Percentiles rank a stretch among this genome's conserved stretches.
These are phyloP conservation scores for Amphipyra tragopoginis DNA, from an alignment of 2,888 invertebrate genomes.

Conservation along the genomic window DNA sequence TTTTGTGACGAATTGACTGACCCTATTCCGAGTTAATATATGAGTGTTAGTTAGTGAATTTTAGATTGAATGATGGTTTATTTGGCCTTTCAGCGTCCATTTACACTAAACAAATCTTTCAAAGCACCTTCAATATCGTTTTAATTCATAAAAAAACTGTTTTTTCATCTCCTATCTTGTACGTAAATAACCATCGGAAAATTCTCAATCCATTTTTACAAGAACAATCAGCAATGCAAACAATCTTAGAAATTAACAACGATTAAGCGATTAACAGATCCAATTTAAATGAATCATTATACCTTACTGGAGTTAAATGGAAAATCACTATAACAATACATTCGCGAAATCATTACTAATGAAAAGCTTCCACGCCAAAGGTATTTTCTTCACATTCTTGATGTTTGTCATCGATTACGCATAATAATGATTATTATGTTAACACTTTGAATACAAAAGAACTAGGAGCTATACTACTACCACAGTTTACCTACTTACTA, in stretches of 20 bases:
- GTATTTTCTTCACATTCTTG: constrained; percentile 14
- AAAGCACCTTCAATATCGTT: too few species aligned
- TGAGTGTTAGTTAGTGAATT: too few species aligned
- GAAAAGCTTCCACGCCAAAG: constrained; percentile 17
- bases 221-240: constrained; percentile 36
- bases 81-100: too few species aligned
- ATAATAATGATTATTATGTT: not conserved
- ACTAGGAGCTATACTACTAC: not conserved
- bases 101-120: too few species aligned
- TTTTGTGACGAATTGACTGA: too few species aligned
- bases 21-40: too few species aligned
- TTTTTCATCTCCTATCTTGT: too few species aligned
- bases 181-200: constrained; percentile 11
- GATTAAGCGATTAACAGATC: constrained; percentile 44
- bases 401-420: constrained; percentile 15
- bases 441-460: not conserved
- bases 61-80: too few species aligned
- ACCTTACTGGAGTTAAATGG: constrained; percentile 18
- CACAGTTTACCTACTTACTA: too few species aligned
- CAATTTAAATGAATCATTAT: constrained; percentile 36
- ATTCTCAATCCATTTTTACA: constrained; percentile 28
- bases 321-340: constrained; percentile 28
- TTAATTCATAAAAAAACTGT: too few species aligned
- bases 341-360: constrained; percentile 31
- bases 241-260: constrained; percentile 32